Evolutionary conservation across 2,113 vertebrate species (phyloP).

Genomic region (Circaetus cinerascens): DNA sequence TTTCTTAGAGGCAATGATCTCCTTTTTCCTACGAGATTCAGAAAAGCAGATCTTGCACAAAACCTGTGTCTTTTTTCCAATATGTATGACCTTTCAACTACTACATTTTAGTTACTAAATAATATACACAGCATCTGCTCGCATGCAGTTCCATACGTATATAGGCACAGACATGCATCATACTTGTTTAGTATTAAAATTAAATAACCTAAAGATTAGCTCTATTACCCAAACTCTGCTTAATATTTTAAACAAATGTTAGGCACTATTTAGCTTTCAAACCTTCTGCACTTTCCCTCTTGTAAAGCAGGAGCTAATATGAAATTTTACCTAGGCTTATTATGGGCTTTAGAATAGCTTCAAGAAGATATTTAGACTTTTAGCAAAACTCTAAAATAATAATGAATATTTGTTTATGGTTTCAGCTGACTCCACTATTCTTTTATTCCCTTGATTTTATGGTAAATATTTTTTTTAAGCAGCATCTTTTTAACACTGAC

Average conservation of each 20-base stretch:
- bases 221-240: neutral
- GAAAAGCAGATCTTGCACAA: neutral
- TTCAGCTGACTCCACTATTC: neutral
- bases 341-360: neutral
- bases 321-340: neutral
- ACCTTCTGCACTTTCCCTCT: neutral
- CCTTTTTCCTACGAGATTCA: neutral
- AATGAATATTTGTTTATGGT: neutral
- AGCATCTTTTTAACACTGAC: neutral
- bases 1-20: neutral
- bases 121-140: neutral
- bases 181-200: neutral
- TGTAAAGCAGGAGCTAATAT: neutral
- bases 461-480: neutral
- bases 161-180: neutral
- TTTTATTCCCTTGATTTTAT: constrained; percentile 28
- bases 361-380: neutral
- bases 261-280: neutral
- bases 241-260: neutral
- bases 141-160: neutral
- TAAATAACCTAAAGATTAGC: neutral
- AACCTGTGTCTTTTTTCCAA: neutral
- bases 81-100: neutral
- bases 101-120: neutral
- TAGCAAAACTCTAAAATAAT: neutral